Percentiles rank a stretch among this genome's conserved stretches.
Conservation (phyloP, 2,113 vertebrate species). For the Oxygymnocypris stewartii region DNA sequence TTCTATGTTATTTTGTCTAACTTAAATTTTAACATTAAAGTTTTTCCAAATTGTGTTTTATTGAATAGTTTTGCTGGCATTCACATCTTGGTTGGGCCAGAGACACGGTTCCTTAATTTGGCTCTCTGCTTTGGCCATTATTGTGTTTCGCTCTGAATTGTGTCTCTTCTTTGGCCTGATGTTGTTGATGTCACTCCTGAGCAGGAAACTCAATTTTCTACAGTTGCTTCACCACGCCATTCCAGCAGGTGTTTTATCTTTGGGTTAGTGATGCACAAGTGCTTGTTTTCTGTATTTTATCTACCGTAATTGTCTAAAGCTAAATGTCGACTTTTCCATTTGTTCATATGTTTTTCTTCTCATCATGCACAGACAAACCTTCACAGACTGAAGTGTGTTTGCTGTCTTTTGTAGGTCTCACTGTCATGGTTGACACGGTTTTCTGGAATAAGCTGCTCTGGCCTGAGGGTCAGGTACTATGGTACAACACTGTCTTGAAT, state of each 20-base stretch:
- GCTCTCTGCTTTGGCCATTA: conserved; percentile 87
- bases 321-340: neutral
- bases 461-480: conserved; percentile 94
- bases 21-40: neutral
- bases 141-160: conserved; percentile 91
- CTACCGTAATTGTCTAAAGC: neutral
- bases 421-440: conserved; percentile 84
- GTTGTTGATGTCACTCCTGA: conserved; percentile 80
- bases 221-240: conserved; percentile 77
- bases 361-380: neutral
- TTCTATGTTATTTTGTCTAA: neutral
- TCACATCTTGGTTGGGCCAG: conserved; percentile 87
- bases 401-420: conserved; percentile 76
- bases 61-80: conserved; percentile 81
- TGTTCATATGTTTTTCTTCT: neutral
- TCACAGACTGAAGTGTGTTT: conserved; percentile 11
- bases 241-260: conserved; percentile 82
- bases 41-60: neutral
- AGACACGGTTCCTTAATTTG: conserved; percentile 80
- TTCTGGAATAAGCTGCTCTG: conserved; percentile 89
- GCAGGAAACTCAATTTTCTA: conserved; percentile 74
- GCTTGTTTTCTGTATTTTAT: neutral
- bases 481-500: conserved; percentile 93
- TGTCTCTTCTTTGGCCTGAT: conserved; percentile 86
- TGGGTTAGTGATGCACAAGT: conserved; percentile 77